phyloP scores from a whole-genome alignment of 2,797 vertebrate species.

The Periophthalmus magnuspinnatus region DNA sequence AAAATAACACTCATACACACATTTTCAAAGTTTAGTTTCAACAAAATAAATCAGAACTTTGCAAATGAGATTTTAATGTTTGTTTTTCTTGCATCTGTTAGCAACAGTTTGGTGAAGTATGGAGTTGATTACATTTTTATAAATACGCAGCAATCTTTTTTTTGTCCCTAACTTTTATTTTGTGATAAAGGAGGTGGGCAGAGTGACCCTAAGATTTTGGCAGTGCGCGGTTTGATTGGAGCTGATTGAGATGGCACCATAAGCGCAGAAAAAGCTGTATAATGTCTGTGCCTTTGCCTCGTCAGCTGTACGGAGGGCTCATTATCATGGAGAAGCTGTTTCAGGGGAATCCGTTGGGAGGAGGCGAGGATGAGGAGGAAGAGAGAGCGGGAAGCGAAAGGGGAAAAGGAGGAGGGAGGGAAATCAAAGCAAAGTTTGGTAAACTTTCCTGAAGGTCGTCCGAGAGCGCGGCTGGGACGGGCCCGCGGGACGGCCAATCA shows the following conservation, averaged over 20 bases:
- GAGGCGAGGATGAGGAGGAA: conserved; percentile 52
- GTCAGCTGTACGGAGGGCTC: conserved; percentile 65
- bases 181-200: conserved; percentile 13
- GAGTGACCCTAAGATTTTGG: conserved; percentile 45
- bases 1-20: too few species aligned
- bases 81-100: not conserved
- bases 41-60: too few species aligned
- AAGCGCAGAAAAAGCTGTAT: conserved; percentile 27
- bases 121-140: not conserved
- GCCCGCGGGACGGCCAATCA: conserved; percentile 68
- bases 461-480: conserved; percentile 68
- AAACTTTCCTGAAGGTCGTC: conserved; percentile 79
- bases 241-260: conserved; percentile 68
- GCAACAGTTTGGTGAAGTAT: not conserved
- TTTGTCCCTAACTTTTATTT: not conserved
- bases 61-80: not conserved
- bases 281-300: conserved; percentile 54
- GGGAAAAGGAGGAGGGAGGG: conserved; percentile 24
- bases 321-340: conserved; percentile 73
- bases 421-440: conserved; percentile 75
- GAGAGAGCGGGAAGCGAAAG: conserved; percentile 22
- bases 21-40: too few species aligned
- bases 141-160: not conserved
- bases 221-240: conserved; percentile 54
- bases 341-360: conserved; percentile 59